A percentile compares a stretch with the other conserved stretches of the same genome.
Conservation (phyloP, 37 sponge, comb jelly and placozoan species). For the Axinella damicornis region DNA sequence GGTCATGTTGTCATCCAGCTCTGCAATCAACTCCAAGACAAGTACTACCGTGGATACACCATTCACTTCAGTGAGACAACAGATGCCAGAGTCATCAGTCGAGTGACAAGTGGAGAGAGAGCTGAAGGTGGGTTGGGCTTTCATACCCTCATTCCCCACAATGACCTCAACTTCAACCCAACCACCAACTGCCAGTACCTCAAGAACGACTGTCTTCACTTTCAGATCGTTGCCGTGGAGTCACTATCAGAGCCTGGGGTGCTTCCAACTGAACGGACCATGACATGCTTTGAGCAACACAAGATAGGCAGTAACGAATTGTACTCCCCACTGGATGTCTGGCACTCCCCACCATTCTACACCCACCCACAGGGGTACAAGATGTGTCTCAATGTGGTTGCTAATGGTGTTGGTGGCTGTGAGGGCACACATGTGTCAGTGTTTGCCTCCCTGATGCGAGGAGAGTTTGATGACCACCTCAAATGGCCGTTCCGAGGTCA, state of each 20-base stretch:
- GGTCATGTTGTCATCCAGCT: conserved; percentile 8
- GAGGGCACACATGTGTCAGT: conserved; percentile 32
- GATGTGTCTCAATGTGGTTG: conserved; percentile 20
- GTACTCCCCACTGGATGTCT: conserved; percentile 3
- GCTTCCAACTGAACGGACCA: conserved; percentile 5
- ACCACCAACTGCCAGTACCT: no score
- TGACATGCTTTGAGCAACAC: background rate
- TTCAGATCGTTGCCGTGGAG: no score
- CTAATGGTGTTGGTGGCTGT: conserved; percentile 8
- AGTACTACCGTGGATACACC: conserved; percentile 1
- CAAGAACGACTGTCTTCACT: no score
- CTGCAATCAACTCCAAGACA: conserved; percentile 16
- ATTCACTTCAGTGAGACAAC: background rate
- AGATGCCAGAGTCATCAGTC: background rate
- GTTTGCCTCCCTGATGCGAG: conserved; percentile 27
- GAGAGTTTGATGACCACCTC: conserved; percentile 45
- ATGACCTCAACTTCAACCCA: no score
- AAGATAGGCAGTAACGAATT: background rate
- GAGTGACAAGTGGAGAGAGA: conserved; percentile 31
- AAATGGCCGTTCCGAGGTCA: conserved; percentile 35
- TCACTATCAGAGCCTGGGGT: background rate
- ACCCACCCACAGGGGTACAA: conserved; percentile 46
- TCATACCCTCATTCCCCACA: no score
- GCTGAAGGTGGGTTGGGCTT: background rate
- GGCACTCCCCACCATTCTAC: conserved; percentile 37